Conservation (phyloP, 2,113 vertebrate genomes). For the Regulus satrapa region DNA sequence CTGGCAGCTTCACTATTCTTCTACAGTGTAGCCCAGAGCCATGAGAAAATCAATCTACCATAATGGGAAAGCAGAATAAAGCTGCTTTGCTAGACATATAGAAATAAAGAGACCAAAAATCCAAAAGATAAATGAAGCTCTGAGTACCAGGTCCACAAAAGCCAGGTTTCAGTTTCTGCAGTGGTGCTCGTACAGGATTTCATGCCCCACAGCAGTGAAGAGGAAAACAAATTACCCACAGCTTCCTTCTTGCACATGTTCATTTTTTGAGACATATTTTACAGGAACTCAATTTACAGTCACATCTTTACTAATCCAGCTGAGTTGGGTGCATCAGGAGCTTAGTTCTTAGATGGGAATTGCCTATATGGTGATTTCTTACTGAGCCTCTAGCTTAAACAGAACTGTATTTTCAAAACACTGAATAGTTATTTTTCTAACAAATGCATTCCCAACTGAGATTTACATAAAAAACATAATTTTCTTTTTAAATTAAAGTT, state of each 20-base stretch:
- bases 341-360: background rate
- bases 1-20: background rate
- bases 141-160: background rate
- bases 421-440: background rate
- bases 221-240: background rate
- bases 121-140: background rate
- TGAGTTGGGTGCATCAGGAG: background rate
- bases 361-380: background rate
- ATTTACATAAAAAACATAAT: background rate
- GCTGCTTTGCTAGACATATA: background rate
- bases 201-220: background rate
- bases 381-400: background rate
- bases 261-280: background rate
- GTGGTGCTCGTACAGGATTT: background rate
- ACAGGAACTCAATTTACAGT: background rate
- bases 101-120: background rate
- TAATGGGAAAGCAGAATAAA: background rate
- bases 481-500: slow-evolving; percentile 64
- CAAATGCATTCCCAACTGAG: background rate
- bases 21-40: background rate
- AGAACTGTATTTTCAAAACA: background rate
- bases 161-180: background rate
- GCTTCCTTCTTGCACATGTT: background rate
- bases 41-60: background rate
- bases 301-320: background rate